A percentile compares a stretch with the other conserved stretches of the same genome.
These are phyloP conservation scores for Phasianus colchicus DNA, from an alignment of 2,113 vertebrate genomes.

Conservation along the genomic window DNA sequence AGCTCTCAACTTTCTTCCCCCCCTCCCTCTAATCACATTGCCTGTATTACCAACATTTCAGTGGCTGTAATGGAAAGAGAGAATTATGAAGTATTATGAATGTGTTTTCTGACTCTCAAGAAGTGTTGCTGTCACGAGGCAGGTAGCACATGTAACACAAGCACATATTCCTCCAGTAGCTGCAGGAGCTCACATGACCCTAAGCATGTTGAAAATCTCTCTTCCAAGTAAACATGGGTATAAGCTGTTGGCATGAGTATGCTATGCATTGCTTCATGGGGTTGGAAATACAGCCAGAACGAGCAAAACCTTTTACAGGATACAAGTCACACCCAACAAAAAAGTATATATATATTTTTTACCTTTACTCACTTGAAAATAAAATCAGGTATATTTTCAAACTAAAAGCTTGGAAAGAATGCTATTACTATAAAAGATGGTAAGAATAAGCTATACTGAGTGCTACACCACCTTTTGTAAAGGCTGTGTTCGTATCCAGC, in stretches of 20 bases:
- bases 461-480: neutral
- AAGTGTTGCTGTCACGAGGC: neutral
- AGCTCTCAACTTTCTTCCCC: neutral
- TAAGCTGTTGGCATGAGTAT: neutral
- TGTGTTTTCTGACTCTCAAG: neutral
- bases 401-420: neutral
- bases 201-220: neutral
- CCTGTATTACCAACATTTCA: neutral
- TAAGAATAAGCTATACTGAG: neutral
- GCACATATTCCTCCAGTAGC: neutral
- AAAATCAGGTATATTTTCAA: neutral
- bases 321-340: neutral
- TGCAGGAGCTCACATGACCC: neutral
- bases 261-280: neutral
- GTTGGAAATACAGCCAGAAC: neutral
- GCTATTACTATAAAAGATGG: neutral
- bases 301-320: neutral
- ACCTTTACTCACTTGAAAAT: neutral
- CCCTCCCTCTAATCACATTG: fast-evolving
- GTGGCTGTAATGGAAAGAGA: neutral
- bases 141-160: neutral
- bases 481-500: neutral
- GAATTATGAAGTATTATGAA: neutral
- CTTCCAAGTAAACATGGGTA: neutral
- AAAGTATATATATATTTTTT: neutral